Evolutionary conservation across 2,797 vertebrate genomes (phyloP), one percentile per base, ranked within the genome.

Genomic region (Cuculus canorus): DNA sequence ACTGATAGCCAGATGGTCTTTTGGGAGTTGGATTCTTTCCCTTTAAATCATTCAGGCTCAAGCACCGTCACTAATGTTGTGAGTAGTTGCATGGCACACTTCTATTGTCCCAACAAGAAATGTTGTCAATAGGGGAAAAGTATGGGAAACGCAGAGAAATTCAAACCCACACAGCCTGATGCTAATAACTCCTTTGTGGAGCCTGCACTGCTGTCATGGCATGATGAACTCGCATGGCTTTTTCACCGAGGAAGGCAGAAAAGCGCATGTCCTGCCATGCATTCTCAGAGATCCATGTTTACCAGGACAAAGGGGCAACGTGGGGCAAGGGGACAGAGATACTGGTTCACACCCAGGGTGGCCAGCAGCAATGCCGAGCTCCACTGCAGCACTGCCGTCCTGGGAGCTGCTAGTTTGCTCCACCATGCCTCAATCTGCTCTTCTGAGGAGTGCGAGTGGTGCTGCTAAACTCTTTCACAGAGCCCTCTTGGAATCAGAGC

Each of bases 1-100:
- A 94, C 94, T 82, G 93, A 79, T 96, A 95, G 98, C 98, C 98
- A 98, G 98, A 98, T 98, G 98, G 98, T 96, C 98, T 98, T 98
- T 98, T 97, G 98, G 98, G 98, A 98, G 97, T 95, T 92, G 95
- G 91, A 94, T 97, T 93, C 96, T 95, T 82, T 87, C 81, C 94
- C 83, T 93, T 96, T 76, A 95, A 87, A 95, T 96, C 97, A 98
- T 97, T 97, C 96, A 97, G 95, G 95, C 90, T 96, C 98, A 97
- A 95, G 93, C 92, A 95, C 96, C 96, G 64, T 97, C 97, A 97
- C 97, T 98, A 98, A 98, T 97, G 96, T 93, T 4, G 64, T 72
- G 81, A 94, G 96, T 97, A 95, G 95, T 95, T 86, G 92, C 90
- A 90, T 91, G 98, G 98, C 98, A 98, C 98, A 93, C 98, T 97